Conservation (phyloP, 2,113 vertebrate genomes). For the Bos indicus region DNA sequence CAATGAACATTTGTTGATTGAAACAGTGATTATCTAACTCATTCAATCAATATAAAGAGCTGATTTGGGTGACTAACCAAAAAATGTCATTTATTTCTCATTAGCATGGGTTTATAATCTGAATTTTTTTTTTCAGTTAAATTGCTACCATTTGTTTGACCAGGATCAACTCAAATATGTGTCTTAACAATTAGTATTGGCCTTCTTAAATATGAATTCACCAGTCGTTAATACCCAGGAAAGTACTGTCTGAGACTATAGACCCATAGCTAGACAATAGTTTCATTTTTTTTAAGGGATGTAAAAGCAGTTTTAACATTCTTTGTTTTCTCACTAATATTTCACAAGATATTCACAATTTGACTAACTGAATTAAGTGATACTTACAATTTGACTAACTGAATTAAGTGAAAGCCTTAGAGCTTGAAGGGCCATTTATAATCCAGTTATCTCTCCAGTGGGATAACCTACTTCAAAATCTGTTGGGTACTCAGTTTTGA, state of each 20-base stretch:
- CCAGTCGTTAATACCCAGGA: background rate
- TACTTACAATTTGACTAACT: background rate
- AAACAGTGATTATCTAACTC: background rate
- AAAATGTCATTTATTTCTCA: background rate
- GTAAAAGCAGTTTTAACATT: background rate
- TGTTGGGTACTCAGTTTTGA: background rate
- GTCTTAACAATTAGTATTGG: background rate
- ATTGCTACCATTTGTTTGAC: background rate
- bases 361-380: background rate
- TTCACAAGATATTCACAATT: background rate
- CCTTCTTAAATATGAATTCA: background rate
- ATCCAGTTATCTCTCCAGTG: background rate
- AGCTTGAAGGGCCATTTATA: background rate
- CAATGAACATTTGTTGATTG: background rate
- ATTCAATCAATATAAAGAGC: background rate
- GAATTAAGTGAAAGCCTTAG: background rate
- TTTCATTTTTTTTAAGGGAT: background rate
- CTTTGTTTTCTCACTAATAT: background rate
- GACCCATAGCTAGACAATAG: background rate
- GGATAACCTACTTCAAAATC: background rate
- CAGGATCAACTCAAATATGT: background rate
- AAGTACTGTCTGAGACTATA: background rate
- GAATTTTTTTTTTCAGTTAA: background rate
- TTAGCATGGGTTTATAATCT: background rate
- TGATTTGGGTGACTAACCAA: background rate